Conservation (phyloP, 2,888 invertebrate genomes). For the Chrysodeixis includens region DNA sequence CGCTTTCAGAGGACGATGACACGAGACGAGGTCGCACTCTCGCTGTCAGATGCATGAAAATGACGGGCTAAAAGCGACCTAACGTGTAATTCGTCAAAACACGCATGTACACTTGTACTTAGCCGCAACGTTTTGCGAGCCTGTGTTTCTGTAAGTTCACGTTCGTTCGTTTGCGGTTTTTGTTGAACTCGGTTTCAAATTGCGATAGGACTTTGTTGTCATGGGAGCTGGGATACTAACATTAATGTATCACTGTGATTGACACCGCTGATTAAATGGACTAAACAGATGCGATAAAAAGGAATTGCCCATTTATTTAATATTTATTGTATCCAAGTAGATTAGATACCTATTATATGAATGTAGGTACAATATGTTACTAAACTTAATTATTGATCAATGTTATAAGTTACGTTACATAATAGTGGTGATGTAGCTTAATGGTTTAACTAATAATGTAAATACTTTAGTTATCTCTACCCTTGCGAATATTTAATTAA, state of each 20-base stretch:
- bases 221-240: not conserved
- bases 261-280: not conserved
- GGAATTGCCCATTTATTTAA: not conserved
- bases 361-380: too few species aligned
- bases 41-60: slow-evolving; percentile 84
- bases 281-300: not conserved
- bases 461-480: too few species aligned
- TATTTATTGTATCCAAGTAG: too few species aligned
- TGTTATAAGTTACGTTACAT: too few species aligned
- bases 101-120: slow-evolving; percentile 64
- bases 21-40: slow-evolving; percentile 88
- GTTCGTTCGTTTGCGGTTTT: slow-evolving; percentile 26
- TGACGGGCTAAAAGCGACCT: slow-evolving; percentile 84
- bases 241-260: not conserved
- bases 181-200: slow-evolving; percentile 24
- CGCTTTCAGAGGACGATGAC: slow-evolving; percentile 89
- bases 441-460: too few species aligned
- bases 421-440: too few species aligned
- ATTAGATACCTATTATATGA: too few species aligned
- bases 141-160: slow-evolving; percentile 35
- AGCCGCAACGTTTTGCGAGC: slow-evolving; percentile 34
- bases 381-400: too few species aligned
- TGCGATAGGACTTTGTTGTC: not conserved
- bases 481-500: not conserved
- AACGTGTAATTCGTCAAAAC: slow-evolving; percentile 85